Percentiles rank a stretch among this genome's conserved stretches.
phyloP scores from a whole-genome alignment of 2,113 vertebrate species.

The Chaenocephalus aceratus region DNA sequence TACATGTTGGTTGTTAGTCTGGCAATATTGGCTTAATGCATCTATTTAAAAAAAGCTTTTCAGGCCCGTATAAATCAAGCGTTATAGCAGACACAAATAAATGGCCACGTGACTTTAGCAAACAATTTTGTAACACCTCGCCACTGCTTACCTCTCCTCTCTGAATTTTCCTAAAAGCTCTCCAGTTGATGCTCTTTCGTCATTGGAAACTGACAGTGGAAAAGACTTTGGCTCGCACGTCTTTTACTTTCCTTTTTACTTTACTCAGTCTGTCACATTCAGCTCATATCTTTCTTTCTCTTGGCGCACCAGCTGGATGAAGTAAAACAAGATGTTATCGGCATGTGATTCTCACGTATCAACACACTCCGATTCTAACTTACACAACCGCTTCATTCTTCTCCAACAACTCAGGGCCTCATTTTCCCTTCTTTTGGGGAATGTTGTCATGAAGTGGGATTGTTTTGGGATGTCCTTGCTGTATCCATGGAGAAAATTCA shows the following conservation, averaged over 20 bases:
- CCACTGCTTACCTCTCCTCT: conserved; percentile 42
- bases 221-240: conserved; percentile 25
- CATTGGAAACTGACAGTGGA: conserved; percentile 16
- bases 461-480: conserved; percentile 28
- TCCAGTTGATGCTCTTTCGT: conserved; percentile 10
- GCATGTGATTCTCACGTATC: conserved; percentile 55
- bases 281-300: background rate
- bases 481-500: conserved; percentile 74
- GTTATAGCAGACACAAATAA: conserved; percentile 38
- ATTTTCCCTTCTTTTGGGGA: conserved; percentile 29
- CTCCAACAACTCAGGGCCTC: conserved; percentile 3
- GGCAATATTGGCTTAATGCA: conserved; percentile 9
- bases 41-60: background rate
- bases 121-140: conserved; percentile 28
- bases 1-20: conserved; percentile 22
- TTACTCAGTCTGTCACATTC: background rate
- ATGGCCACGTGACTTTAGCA: conserved; percentile 59
- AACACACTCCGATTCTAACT: conserved; percentile 38
- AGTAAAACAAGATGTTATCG: conserved; percentile 51
- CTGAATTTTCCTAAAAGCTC: background rate
- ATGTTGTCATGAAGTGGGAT: conserved; percentile 44
- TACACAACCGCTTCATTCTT: conserved; percentile 37
- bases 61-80: background rate
- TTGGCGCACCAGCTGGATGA: conserved; percentile 21
- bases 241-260: conserved; percentile 7